Base-by-base conservation (phyloP, 2,113 vertebrate species). In the Euleptes europaea region DNA sequence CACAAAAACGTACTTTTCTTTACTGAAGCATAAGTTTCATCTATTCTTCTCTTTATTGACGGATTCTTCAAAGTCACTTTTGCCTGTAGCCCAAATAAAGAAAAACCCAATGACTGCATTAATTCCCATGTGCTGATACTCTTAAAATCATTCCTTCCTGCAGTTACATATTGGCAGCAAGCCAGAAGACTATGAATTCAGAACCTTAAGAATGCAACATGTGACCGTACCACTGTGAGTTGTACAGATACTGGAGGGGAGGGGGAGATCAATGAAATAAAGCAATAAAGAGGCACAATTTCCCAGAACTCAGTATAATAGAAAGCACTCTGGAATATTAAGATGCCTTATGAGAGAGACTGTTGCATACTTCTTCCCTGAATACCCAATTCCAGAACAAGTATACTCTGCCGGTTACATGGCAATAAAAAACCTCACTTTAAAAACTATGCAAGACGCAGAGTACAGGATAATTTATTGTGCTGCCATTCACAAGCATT, bases 11-110 rank as follows among this genome's bases (percentile, higher is more conserved):
- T 96, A 99, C 98, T 96, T 97, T 97, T 97, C 92, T 96, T 98
- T 26, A 94, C 94, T 85, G 81, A 88, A 80, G 90, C 85, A 87
- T 97, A 97, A 1, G 98, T 97, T 84, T 98, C 97, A 84, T 99
- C 97, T 85, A 99, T 95, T 96, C 93, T 97, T 92, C 97, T 94
- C 92, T 96, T 97, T 94, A 99, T 94, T 28, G 96, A 97, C 70
- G 97, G 97, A 92, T 96, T 98, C 95, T 98, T 99, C 96, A 99
- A 95, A 92, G 94, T 95, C 57, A 97, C 96, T 95, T 98, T 99
- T 78, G 98, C 99, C 99, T 99, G 94, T 75, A 89, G 74, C 42
- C 83, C 76, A 88, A 89, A 90, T 54, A 90, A 0, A 90, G 69
- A 72, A 78, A 5, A 89, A 63, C 70, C 10, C 79, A 47, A 2